phyloP scores from a whole-genome alignment of 2,888 invertebrate genomes.

The Corythucha ciliata region DNA sequence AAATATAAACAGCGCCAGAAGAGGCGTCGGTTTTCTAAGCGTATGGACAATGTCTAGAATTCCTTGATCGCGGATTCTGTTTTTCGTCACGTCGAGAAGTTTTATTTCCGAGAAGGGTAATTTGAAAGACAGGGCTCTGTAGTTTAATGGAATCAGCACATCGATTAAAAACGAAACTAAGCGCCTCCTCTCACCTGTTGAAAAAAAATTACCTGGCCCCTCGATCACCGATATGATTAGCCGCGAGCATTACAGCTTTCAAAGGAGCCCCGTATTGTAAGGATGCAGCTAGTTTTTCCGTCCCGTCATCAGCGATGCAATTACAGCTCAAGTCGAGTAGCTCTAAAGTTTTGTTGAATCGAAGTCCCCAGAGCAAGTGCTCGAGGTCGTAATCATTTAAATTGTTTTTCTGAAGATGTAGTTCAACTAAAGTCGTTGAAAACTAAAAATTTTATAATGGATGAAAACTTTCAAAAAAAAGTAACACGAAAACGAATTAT shows the following conservation, averaged over 20 bases:
- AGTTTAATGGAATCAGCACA: background rate
- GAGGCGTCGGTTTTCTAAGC: conserved; percentile 20
- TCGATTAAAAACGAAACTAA: background rate
- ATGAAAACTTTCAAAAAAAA: too few species aligned
- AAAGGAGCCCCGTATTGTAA: conserved; percentile 46
- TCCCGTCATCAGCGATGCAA: conserved; percentile 49
- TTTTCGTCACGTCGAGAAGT: conserved; percentile 19
- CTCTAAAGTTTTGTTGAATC: conserved; percentile 46
- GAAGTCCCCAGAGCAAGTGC: conserved; percentile 37
- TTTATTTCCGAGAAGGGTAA: conserved; percentile 17
- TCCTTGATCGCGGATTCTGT: conserved; percentile 16
- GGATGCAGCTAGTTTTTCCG: conserved; percentile 48
- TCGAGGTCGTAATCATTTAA: conserved; percentile 32
- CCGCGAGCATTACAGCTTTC: conserved; percentile 47
- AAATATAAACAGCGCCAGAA: conserved; percentile 24
- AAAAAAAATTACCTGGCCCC: conserved; percentile 45
- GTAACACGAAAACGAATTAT: too few species aligned
- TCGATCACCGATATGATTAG: conserved; percentile 48
- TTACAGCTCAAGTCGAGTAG: conserved; percentile 53
- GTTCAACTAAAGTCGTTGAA: conserved; percentile 27
- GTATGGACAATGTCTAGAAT: conserved; percentile 20
- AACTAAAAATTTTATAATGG: too few species aligned
- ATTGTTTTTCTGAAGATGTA: conserved; percentile 33
- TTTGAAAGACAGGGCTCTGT: conserved; percentile 18
- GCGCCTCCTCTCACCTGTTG: background rate